Evolutionary conservation across 2,113 vertebrate species (phyloP), one percentile per base, ranked within the genome.

Genomic region (Austrofundulus limnaeus): DNA sequence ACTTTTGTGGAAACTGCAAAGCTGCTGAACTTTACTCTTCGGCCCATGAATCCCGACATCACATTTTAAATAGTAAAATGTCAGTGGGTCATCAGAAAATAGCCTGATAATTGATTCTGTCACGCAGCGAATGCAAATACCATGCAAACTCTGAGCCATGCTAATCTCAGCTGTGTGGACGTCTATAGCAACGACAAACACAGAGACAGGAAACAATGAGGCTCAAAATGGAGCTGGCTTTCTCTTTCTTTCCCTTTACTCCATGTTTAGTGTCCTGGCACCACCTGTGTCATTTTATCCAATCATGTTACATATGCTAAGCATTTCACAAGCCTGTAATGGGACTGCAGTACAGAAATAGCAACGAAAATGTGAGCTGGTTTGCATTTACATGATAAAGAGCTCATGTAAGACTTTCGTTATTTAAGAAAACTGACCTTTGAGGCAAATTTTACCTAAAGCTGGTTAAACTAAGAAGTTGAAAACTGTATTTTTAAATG

Each of bases 101-200:
- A 92, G 84, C 75, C 60, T 43, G 56, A 75, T 89, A 90, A 91
- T 90, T 88, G 64, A 79, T 75, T 55, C 77, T 61, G 78, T 78
- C 83, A 70, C 86, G 60, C 68, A 63, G 72, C n/a, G 15, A 85
- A 86, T 73, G 77, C 59, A 38, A 70, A 55, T 58, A 70, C 58
- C 19, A 24, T n/a, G 57, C 73, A 50, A 16, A 52, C 62, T 63
- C 47, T 10, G 54, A 71, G 71, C 78, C 72, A 46, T 0, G 15
- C 42, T 82, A 87, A 85, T 78, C 76, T 82, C 61, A 21, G 25
- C 61, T 11, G 70, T 24, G 71, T 62, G 50, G 43, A n/a, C 84
- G 66, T 20, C 86, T 69, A 72, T 77, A 68, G 76, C 77, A 61
- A 88, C 81, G 2, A 50, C 41, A 77, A 76, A 84, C 87, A 87